A percentile compares a stretch with the other conserved stretches of the same genome.
phyloP scores from a whole-genome alignment of 2,113 vertebrate genomes.

The Sebastes schlegelii region DNA sequence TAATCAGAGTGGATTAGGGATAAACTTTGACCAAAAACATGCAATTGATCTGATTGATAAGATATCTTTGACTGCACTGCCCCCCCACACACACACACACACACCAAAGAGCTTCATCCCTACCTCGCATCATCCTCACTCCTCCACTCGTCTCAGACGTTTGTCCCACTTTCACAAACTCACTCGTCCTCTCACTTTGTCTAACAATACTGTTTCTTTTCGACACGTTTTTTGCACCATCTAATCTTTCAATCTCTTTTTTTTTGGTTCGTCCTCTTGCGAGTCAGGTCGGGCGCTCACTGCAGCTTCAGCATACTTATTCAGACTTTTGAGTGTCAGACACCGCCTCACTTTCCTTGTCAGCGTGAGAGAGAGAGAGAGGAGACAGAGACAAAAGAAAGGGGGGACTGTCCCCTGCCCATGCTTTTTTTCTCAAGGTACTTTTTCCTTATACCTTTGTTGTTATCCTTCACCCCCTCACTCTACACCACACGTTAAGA shows the following conservation, averaged over 20 bases:
- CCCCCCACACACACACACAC: conserved; percentile 27
- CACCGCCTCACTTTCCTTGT: conserved; percentile 68
- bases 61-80: conserved; percentile 38
- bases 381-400: conserved; percentile 34
- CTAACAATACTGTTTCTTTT: conserved; percentile 29
- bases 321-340: conserved; percentile 68
- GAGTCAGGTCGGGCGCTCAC: conserved; percentile 44
- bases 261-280: conserved; percentile 45
- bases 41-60: conserved; percentile 32
- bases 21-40: conserved; percentile 1
- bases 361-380: conserved; percentile 25
- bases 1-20: background rate
- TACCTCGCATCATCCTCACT: conserved; percentile 86
- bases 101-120: conserved; percentile 69
- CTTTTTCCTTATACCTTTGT: conserved; percentile 73
- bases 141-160: conserved; percentile 71
- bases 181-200: conserved; percentile 55
- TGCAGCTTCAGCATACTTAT: conserved; percentile 58
- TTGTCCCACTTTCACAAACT: conserved; percentile 79
- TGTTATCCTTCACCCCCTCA: conserved; percentile 70
- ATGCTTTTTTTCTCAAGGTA: conserved; percentile 61
- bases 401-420: conserved; percentile 72
- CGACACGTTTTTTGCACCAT: conserved; percentile 9
- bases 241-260: conserved; percentile 37
- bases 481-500: conserved; percentile 26